Evolutionary conservation across 2,113 vertebrate species (phyloP), one percentile per base, ranked within the genome.

Genomic region (Gymnarchus niloticus): DNA sequence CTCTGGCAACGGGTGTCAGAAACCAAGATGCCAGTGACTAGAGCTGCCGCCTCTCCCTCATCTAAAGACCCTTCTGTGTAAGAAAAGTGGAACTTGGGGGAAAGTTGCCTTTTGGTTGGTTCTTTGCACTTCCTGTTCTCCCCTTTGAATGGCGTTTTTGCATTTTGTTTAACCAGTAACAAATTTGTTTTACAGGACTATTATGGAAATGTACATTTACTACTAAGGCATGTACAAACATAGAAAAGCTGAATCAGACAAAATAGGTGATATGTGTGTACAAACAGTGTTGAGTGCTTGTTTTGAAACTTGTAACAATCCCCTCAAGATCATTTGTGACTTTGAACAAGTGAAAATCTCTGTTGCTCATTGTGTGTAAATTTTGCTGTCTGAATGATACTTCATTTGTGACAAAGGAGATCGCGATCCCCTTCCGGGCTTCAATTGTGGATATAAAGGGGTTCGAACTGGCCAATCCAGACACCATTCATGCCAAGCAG

Each of bases 1-100:
- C 92, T 92, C 59, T 83, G 91, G 93, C 90, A 94, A 94, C 92
- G 81, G 88, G 89, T 91, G 91, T 91, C 90, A 91, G 85, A 89
- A 90, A 88, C 86, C 28, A 61, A 89, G 92, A 93, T 83, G 87
- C 90, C 89, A 89, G 90, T 87, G 87, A 87, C 91, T 91, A 57
- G 65, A 89, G 85, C 69, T 83, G 87, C 89, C 84, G 83, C 86
- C 90, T 89, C 48, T 90, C 90, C 89, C 86, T 85, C 87, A 87
- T 91, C 86, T 90, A 77, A 89, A 91, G 90, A 61, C 80, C 81
- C 86, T 87, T 86, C 56, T 83, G 86, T 85, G 84, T 23, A 9
- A 25, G 52, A 17, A 37, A 23, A 4, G 28, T 49, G 28, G 49
- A 14, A 85, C 49, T 80, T 28, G 51, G 37, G 59, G n/a, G 51